Evolutionary conservation across 2,113 vertebrate genomes (phyloP).

Genomic region (Gavia stellata): DNA sequence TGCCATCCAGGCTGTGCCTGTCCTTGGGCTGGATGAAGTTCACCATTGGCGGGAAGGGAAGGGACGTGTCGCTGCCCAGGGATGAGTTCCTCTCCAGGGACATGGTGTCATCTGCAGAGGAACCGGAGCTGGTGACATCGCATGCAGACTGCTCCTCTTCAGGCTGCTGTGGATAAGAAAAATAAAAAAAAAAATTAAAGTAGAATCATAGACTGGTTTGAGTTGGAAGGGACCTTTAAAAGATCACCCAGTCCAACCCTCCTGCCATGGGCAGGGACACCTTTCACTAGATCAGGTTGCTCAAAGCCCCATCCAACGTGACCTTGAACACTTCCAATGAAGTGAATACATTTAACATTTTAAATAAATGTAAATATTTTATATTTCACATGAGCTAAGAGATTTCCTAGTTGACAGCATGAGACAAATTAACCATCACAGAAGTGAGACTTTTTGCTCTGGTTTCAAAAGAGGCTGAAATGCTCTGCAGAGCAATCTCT

Average conservation of each 20-base stretch:
- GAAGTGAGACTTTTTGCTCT: background rate
- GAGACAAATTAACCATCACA: background rate
- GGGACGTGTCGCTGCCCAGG: slow-evolving; percentile 71
- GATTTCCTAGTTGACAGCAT: background rate
- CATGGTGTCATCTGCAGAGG: slow-evolving; percentile 86
- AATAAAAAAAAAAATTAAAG: background rate
- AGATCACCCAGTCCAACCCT: background rate
- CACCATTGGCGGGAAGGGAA: slow-evolving; percentile 58
- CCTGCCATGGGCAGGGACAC: background rate
- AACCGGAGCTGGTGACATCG: slow-evolving; percentile 84
- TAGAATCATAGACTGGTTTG: background rate
- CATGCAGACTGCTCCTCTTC: slow-evolving; percentile 71
- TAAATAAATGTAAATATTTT: background rate
- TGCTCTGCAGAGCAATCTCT: background rate
- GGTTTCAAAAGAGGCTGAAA: background rate
- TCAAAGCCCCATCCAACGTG: background rate
- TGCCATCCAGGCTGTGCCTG: slow-evolving; percentile 71
- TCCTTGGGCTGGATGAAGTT: slow-evolving; percentile 54
- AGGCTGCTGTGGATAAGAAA: slow-evolving; percentile 14
- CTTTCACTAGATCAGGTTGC: background rate
- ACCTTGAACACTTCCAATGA: background rate
- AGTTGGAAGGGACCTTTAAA: background rate
- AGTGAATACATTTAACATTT: background rate
- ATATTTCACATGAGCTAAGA: background rate
- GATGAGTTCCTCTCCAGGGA: slow-evolving; percentile 86